Evolutionary conservation across 2,113 vertebrate species (phyloP), one percentile per base, ranked within the genome.

Genomic region (Scolopax mira): DNA sequence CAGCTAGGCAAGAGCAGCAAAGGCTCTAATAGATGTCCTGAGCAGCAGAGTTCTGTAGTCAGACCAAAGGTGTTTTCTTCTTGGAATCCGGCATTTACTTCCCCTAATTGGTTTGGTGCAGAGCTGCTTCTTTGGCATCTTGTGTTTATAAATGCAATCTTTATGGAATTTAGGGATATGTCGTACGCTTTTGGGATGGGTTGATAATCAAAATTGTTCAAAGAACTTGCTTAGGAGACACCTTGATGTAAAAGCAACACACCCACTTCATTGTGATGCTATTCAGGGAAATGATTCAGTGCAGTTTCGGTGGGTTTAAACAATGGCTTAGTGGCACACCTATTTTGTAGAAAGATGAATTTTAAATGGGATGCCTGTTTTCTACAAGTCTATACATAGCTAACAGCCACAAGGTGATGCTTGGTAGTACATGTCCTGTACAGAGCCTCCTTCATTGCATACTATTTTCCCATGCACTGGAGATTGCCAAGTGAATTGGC

Each of bases 211-310:
- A 35, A 89, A 46, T 44, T 74, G 55, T 74, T 90, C 67, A 61
- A 93, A 91, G 54, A 93, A 64, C 58, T 92, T 71, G 69, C 83
- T 93, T 94, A 91, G 88, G 71, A 88, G 94, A 95, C 89, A 97
- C 88, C 84, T 95, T 95, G 88, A 90, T 88, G 79, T 87, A 79
- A 92, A 92, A 95, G 93, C 77, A 95, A 87, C 82, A 86, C 87
- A 93, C 86, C 95, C 89, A 89, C 93, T 86, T 79, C 90, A 92
- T 91, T 93, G 88, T 94, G 94, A 86, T 97, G 96, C 85, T 97
- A 70, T 96, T 95, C 87, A 97, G 90, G 95, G 85, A 95, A 97
- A 88, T 97, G 96, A 95, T 96, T 97, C 93, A 96, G 85, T 95
- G 73, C 83, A 93, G 94, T 97, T 96, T 96, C 84, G 31, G 88